Base-by-base conservation (phyloP, 2,888 invertebrate genomes). In the Nemotelus nigrinus region DNA sequence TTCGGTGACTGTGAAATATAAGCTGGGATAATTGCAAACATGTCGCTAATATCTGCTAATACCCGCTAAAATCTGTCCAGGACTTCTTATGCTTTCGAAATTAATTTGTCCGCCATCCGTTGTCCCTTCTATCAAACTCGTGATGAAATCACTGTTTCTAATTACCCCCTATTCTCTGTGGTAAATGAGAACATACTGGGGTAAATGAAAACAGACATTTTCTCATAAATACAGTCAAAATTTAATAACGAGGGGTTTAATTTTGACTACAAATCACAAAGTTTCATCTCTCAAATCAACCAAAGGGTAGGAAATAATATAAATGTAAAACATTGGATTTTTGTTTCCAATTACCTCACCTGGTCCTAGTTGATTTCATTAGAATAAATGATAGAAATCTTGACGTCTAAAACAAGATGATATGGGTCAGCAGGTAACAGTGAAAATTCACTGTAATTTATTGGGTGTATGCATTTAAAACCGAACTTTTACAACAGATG, bases 271-370 rank as follows among this genome's bases (percentile, higher is more conserved):
- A 39, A 63, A 43, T 63, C 41, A 63, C 8, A 63, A 63, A 63
- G 43, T 41, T 63, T 63, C 25, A 63, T 63, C 63, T 63, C 41
- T 39, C 39, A 63, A 63, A 63, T 63, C 39, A 63, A 63, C 63
- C 63, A 63, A 63, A 41, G 8, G 39, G 63, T 63, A 63, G 3
- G 63, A 25, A 41, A 63, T 41, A 63, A 63, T 7, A 63, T 63
- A 39, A 63, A 63, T 63, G 63, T 43, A 63, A 63, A 63, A 63
- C 63, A 63, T 63, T 63, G 63, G 41, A 41, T 7, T 41, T 63
- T 41, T 63, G 41, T 63, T 63, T 63, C 39, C 63, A 63, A 63
- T 41, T 41, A 63, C 63, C 63, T 43, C 63, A 63, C 63, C 43
- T 39, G 63, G 43, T 10, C 63, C 63, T 2, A 63, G 25, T 25